Conservation (phyloP, 2,113 vertebrate genomes). For the Mixornis gularis region DNA sequence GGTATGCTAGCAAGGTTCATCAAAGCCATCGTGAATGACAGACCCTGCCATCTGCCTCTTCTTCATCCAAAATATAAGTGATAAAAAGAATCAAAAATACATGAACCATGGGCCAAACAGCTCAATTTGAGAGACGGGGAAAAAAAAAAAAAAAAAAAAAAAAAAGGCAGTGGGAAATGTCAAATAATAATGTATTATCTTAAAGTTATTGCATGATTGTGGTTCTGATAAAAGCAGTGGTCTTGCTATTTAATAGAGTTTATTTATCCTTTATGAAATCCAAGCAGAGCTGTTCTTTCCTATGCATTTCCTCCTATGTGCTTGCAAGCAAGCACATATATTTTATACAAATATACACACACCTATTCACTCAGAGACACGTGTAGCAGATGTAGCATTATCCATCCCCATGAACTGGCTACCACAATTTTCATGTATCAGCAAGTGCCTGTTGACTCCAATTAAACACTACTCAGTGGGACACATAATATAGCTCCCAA, state of each 20-base stretch:
- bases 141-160: background rate
- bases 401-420: background rate
- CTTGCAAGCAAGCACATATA: accelerated
- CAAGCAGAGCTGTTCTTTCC: background rate
- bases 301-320: background rate
- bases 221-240: background rate
- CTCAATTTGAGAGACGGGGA: background rate
- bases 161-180: background rate
- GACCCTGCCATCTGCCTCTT: background rate
- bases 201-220: background rate
- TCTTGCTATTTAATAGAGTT: accelerated
- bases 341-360: accelerated
- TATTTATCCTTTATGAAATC: background rate
- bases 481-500: background rate
- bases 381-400: accelerated
- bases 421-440: background rate
- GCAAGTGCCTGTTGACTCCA: background rate
- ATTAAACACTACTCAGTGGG: background rate
- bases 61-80: background rate
- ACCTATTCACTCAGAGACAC: background rate
- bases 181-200: background rate
- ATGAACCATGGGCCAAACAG: background rate
- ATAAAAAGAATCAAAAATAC: background rate
- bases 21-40: background rate
- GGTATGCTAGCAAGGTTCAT: background rate